These are phyloP conservation scores for Aleiodes alternator DNA, from an alignment of 2,888 invertebrate genomes.

Conservation along the genomic window DNA sequence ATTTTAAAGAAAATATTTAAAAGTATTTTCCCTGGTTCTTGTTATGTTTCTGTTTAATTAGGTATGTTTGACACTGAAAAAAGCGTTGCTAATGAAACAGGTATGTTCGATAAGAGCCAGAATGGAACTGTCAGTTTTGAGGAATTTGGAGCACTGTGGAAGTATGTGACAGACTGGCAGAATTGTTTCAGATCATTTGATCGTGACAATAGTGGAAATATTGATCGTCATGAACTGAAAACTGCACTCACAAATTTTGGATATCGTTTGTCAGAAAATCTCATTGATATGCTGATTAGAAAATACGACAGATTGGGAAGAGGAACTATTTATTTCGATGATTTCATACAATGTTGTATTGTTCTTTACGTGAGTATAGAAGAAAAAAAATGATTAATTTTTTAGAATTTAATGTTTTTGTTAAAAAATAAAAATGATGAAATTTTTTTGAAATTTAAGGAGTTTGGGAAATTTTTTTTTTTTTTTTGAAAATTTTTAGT, in stretches of 20 bases:
- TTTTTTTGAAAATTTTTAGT: no score
- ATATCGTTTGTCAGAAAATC: slow-evolving; percentile 88
- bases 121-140: slow-evolving; percentile 94
- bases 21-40: slow-evolving; percentile 52
- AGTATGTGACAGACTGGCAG: slow-evolving; percentile 99
- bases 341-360: slow-evolving; percentile 98
- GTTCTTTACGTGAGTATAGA: slow-evolving; percentile 89
- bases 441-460: no score
- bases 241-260: slow-evolving; percentile 94
- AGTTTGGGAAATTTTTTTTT: no score
- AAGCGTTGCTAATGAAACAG: slow-evolving; percentile 76
- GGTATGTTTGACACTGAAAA: slow-evolving; percentile 74
- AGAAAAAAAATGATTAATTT: not conserved
- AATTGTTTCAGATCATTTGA: slow-evolving; percentile 96
- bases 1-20: slow-evolving; percentile 37
- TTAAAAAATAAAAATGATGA: no score
- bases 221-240: slow-evolving; percentile 93
- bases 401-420: no score
- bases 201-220: slow-evolving; percentile 93
- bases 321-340: slow-evolving; percentile 96
- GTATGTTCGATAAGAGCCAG: slow-evolving; percentile 95
- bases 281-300: slow-evolving; percentile 87
- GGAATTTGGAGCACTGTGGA: slow-evolving; percentile 97
- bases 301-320: slow-evolving; percentile 96
- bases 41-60: slow-evolving; percentile 64